A percentile compares a stretch with the other conserved stretches of the same genome.
phyloP scores from a whole-genome alignment of 1,140 invertebrate genomes.

The Lepidostoma basale region DNA sequence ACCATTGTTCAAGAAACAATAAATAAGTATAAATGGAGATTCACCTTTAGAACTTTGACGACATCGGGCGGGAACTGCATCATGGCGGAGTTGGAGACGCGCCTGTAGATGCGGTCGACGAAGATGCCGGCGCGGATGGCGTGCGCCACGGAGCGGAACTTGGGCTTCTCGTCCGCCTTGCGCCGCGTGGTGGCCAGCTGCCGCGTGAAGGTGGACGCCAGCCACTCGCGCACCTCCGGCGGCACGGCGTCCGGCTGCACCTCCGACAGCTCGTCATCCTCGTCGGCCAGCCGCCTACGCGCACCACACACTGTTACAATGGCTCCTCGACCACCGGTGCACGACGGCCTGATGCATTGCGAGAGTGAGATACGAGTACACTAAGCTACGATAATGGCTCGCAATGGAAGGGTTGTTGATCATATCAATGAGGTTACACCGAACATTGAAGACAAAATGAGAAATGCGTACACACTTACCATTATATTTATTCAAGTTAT shows the following conservation, averaged over 20 bases:
- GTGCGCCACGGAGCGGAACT: conserved; percentile 95
- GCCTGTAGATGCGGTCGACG: conserved; percentile 93
- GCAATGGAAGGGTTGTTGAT: no score
- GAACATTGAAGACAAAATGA: no score
- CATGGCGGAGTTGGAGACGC: conserved; percentile 82
- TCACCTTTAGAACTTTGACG: conserved; percentile 84
- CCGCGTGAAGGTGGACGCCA: conserved; percentile 96
- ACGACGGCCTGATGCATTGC: no score
- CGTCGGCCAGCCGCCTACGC: conserved; percentile 77
- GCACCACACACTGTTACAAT: no score
- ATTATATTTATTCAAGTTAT: no score
- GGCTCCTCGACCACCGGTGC: no score
- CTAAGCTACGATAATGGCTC: no score
- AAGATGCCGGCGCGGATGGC: conserved; percentile 97
- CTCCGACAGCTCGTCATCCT: conserved; percentile 87
- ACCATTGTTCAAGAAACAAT: no score
- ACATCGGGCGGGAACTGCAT: conserved; percentile 92
- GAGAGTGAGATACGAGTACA: no score
- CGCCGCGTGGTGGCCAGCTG: conserved; percentile 78
- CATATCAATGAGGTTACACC: no score
- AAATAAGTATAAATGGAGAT: no score
- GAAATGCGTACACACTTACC: no score
- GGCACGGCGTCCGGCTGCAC: conserved; percentile 96
- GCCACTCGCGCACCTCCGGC: conserved; percentile 94
- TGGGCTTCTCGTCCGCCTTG: conserved; percentile 80